Percentiles rank a stretch among this genome's conserved stretches.
These are phyloP conservation scores for Mizuhopecten yessoensis DNA, from an alignment of 1,140 invertebrate species.

Conservation along the genomic window DNA sequence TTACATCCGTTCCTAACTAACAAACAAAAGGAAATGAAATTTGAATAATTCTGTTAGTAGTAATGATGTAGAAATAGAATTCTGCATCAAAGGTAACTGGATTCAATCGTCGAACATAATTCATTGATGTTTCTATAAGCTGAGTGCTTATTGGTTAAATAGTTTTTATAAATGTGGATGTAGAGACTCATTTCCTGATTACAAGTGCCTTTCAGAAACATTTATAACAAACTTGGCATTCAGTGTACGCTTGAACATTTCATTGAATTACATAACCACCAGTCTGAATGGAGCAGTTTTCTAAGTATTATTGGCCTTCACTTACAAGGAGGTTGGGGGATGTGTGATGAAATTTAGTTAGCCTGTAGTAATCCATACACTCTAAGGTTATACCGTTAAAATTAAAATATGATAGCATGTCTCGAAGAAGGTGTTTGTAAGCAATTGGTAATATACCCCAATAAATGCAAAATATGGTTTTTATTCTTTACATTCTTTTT, in stretches of 20 bases:
- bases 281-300: not conserved
- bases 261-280: not conserved
- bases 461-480: too few species aligned
- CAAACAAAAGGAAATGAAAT: not conserved
- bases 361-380: not conserved
- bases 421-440: too few species aligned
- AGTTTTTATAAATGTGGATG: not conserved
- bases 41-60: not conserved
- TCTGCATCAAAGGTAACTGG: not conserved
- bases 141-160: not conserved
- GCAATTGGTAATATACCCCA: too few species aligned
- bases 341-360: not conserved
- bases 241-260: not conserved
- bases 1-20: too few species aligned
- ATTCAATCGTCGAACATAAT: not conserved
- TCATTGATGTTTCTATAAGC: not conserved
- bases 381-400: too few species aligned
- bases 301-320: not conserved
- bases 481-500: too few species aligned
- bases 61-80: not conserved
- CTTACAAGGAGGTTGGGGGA: too few species aligned
- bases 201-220: too few species aligned
- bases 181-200: not conserved
- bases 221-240: too few species aligned
- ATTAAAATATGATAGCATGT: too few species aligned